These are phyloP conservation scores for Bruchidius siliquastri DNA, from an alignment of 2,888 invertebrate species.

Conservation along the genomic window DNA sequence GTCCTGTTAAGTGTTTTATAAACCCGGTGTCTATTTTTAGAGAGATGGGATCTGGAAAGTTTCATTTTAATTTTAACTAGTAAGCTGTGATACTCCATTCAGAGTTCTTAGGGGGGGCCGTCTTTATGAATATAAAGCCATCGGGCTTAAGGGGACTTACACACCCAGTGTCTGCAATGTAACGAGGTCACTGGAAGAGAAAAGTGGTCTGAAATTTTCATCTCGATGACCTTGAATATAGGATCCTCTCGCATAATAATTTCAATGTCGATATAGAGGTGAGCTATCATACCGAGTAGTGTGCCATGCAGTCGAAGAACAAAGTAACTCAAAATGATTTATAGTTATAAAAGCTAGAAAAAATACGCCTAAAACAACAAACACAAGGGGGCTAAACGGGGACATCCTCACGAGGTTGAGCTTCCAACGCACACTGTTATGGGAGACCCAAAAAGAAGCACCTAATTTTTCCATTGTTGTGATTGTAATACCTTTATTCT, in stretches of 20 bases:
- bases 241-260: background rate
- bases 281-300: too few relatives aligned
- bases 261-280: too few relatives aligned
- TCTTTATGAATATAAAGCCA: slow-evolving; percentile 8
- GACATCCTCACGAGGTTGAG: too few relatives aligned
- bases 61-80: slow-evolving; percentile 7
- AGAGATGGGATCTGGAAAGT: slow-evolving; percentile 4
- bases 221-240: background rate
- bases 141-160: background rate
- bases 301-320: too few relatives aligned
- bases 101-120: background rate
- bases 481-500: too few relatives aligned
- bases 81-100: background rate
- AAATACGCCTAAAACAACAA: too few relatives aligned
- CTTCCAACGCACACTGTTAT: too few relatives aligned
- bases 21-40: background rate
- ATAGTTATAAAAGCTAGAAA: too few relatives aligned
- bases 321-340: too few relatives aligned
- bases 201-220: background rate
- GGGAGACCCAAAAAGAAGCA: too few relatives aligned
- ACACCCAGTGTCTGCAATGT: background rate
- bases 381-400: too few relatives aligned
- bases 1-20: background rate
- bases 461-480: too few relatives aligned
- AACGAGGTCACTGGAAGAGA: background rate